These are phyloP conservation scores for Vulpes ferrilata DNA, from an alignment of 2,113 vertebrate genomes.

Conservation along the genomic window DNA sequence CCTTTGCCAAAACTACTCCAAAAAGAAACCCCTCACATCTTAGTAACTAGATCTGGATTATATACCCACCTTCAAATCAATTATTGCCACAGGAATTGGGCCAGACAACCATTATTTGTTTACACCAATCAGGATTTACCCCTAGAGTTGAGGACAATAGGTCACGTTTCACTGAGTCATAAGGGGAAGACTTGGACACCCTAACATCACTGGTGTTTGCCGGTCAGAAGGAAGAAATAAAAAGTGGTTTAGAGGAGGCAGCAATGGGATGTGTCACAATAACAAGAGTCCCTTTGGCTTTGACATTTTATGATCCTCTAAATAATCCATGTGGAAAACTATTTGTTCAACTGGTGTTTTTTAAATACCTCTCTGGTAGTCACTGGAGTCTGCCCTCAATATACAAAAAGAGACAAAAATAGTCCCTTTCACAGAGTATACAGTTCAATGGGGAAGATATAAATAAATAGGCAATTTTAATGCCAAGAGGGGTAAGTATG, in stretches of 20 bases:
- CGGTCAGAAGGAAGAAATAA: not conserved
- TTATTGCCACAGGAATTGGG: not conserved
- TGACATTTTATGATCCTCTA: not conserved
- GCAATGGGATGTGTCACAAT: not conserved
- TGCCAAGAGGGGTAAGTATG: not conserved
- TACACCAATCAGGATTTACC: not conserved
- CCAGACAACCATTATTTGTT: not conserved
- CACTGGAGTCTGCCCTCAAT: not conserved
- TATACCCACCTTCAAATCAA: not conserved
- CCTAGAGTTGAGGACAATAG: not conserved
- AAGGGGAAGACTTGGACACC: not conserved
- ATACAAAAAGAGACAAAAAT: not conserved
- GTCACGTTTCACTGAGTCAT: not conserved
- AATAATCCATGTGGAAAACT: not conserved
- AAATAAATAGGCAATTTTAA: not conserved
- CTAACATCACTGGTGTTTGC: not conserved
- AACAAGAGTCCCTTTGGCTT: not conserved
- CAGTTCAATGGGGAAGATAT: not conserved
- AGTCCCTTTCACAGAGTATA: not conserved
- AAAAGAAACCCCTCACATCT: not conserved
- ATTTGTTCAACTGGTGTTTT: constrained; percentile 12
- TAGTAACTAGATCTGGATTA: not conserved
- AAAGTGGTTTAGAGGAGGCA: not conserved
- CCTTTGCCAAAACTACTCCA: not conserved
- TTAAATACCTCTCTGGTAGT: not conserved